Evolutionary conservation across 1,140 invertebrate genomes (phyloP).

Genomic region (Hycleus cichorii): DNA sequence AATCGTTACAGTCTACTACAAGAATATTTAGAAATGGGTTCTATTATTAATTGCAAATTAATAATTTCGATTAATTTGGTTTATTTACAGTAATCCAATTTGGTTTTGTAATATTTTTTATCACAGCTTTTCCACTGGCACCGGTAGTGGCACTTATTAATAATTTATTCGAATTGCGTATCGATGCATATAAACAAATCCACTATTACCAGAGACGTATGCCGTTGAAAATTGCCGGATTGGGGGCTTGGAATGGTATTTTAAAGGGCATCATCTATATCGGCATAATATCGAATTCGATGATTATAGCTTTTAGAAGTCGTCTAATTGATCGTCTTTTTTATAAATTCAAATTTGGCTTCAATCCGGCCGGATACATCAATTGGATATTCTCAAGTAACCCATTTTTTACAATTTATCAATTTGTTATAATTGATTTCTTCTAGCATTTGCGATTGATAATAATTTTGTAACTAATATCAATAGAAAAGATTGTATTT

Average conservation of each 20-base stretch:
- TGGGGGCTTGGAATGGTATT: slow-evolving; percentile 56
- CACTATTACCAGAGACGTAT: slow-evolving; percentile 61
- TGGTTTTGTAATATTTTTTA: slow-evolving; percentile 79
- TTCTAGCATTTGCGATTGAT: slow-evolving; percentile 7
- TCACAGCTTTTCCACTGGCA: slow-evolving; percentile 72
- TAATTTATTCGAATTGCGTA: slow-evolving; percentile 71
- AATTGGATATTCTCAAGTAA: slow-evolving; percentile 59
- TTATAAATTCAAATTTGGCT: slow-evolving; percentile 50
- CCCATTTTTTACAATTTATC: neutral
- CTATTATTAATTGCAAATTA: neutral
- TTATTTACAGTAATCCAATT: slow-evolving; percentile 64
- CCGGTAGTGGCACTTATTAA: slow-evolving; percentile 73
- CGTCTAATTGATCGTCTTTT: slow-evolving; percentile 94
- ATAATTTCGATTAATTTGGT: neutral
- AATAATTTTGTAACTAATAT: slow-evolving; percentile 2
- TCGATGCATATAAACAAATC: slow-evolving; percentile 72
- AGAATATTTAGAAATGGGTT: slow-evolving; percentile 31
- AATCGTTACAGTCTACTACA: slow-evolving; percentile 20
- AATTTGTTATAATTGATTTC: neutral
- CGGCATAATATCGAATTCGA: slow-evolving; percentile 44
- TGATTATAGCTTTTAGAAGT: slow-evolving; percentile 97
- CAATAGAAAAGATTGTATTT: slow-evolving; percentile 3
- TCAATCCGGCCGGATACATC: slow-evolving; percentile 63
- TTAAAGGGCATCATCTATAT: slow-evolving; percentile 27
- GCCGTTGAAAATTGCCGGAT: slow-evolving; percentile 56